Evolutionary conservation across 2,113 vertebrate genomes (phyloP), one percentile per base, ranked within the genome.

Genomic region (Plecotus auritus): DNA sequence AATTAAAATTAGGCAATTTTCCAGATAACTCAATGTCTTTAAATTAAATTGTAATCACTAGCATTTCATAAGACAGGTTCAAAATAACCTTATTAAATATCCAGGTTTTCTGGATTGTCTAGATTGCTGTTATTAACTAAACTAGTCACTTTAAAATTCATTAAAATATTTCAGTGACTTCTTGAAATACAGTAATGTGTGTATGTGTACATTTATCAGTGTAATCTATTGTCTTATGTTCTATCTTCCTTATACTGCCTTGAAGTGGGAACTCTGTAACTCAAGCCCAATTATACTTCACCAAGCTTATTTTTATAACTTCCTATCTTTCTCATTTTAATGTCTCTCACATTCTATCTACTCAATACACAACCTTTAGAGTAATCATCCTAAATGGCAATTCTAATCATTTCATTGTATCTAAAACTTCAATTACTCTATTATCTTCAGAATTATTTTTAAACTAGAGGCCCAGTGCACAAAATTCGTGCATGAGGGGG

Each of bases 11-110:
- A 95, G 66, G n/a, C 47, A 92, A 64, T 95, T 93, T 95, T 94
- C 66, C 64, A 96, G 81, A 93, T 82, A 95, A 89, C 40, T 93
- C 64, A 47, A 42, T 90, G 70, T 84, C 70, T 92, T 93, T 90
- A 91, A 96, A 95, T 92, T 90, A 82, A 81, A 85, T 92, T 88
- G 35, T 69, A 40, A 92, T 95, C 85, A 93, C 61, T 47, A 56
- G 47, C 35, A 56, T 92, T 87, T 94, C 51, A 74, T 73, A 81
- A 93, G 72, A 77, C 35, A 81, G 20, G 32, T 90, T 93, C 67
- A 88, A 84, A 94, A 80, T 80, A 93, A 80, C 37, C 91, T 95
- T 92, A 96, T 89, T 93, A 89, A 94, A 93, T 88, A 84, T 91
- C 74, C 76, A 54, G 8, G 30, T 85, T 91, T 94, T 96, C 73